phyloP scores from a whole-genome alignment of 2,888 invertebrate genomes.

The Andrena bucephala region DNA sequence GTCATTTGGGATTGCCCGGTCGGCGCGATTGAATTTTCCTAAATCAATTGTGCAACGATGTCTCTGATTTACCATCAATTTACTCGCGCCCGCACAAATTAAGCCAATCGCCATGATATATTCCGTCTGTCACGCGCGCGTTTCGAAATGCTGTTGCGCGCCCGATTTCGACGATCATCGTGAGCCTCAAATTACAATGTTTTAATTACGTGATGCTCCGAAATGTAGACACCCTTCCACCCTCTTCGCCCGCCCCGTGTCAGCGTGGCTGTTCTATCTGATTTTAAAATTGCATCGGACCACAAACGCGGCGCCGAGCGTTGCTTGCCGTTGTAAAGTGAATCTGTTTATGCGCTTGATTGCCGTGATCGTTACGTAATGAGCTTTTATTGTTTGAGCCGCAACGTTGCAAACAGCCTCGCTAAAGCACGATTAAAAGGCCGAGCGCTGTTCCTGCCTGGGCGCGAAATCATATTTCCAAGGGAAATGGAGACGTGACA shows the following conservation, averaged over 20 bases:
- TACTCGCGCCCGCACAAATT: slow-evolving; percentile 70
- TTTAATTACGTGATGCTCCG: slow-evolving; percentile 43
- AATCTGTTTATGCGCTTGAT: slow-evolving; percentile 42
- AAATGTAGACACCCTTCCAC: slow-evolving; percentile 6
- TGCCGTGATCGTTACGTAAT: slow-evolving; percentile 51
- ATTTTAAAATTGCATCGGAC: slow-evolving; percentile 47
- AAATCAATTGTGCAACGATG: slow-evolving; percentile 75
- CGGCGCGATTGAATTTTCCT: slow-evolving; percentile 72
- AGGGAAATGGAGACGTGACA: not conserved
- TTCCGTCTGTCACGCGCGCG: slow-evolving; percentile 13
- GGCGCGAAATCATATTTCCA: not conserved
- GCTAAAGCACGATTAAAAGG: slow-evolving; percentile 8
- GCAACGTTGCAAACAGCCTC: not conserved
- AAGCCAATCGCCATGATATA: slow-evolving; percentile 73
- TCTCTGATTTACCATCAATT: slow-evolving; percentile 75
- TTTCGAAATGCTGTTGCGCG: slow-evolving; percentile 18
- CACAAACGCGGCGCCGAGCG: slow-evolving; percentile 18
- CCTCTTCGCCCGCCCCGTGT: not conserved
- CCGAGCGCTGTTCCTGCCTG: not conserved
- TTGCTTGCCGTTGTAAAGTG: slow-evolving; percentile 11
- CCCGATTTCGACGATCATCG: slow-evolving; percentile 26
- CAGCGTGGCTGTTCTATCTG: slow-evolving; percentile 6
- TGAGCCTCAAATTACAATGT: slow-evolving; percentile 49
- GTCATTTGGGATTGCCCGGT: slow-evolving; percentile 42
- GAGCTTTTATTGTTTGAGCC: slow-evolving; percentile 35